Base-by-base conservation (phyloP, 2,113 vertebrate species). In the Lophotis ruficrista region DNA sequence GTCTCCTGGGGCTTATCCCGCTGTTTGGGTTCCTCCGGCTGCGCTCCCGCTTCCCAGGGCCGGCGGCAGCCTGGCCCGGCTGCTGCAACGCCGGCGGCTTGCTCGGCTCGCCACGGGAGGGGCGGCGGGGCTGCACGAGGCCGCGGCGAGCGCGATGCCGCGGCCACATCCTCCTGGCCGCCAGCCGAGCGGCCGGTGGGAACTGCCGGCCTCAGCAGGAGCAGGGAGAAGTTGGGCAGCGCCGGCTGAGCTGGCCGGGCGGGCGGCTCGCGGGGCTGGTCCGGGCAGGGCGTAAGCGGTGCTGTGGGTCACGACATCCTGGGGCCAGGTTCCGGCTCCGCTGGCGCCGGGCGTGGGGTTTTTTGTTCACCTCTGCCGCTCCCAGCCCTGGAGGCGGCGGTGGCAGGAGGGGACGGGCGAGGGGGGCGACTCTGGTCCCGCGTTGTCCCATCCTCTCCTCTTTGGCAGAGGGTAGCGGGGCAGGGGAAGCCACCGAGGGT, bases 371-470 rank as follows among this genome's bases (percentile, higher is more conserved):
- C 2, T 71, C 38, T 51, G 22, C 37, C 73, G 14, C 6, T 31
- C 25, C 17, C 37, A 27, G 50, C 66, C 30, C 37, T 38, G 60
- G 5, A n/a, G 80, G 9, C 0, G 1, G 56, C 0, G 0, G 10
- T 60, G 57, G 47, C 89, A 70, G 41, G 35, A 53, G 65, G n/a
- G 20, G 35, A 64, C 2, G 2, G 58, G 8, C 0, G 1, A 30
- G 23, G 54, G 31, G 30, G 5, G 8, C 4, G 1, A 20, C 43
- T 61, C 8, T 0, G 1, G 7, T 62, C 37, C 27, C 1, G 0
- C 0, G 0, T 10, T n/a, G 58, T 58, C 30, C 33, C 1, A 0
- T 73, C 85, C 57, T 62, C 38, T 31, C 28, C 14, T 58, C 9
- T n/a, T 43, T 45, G 27, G 31, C 69, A 18, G 66, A 47, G 43